Evolutionary conservation across 2,113 vertebrate species (phyloP).

Genomic region (Sceloporus undulatus): DNA sequence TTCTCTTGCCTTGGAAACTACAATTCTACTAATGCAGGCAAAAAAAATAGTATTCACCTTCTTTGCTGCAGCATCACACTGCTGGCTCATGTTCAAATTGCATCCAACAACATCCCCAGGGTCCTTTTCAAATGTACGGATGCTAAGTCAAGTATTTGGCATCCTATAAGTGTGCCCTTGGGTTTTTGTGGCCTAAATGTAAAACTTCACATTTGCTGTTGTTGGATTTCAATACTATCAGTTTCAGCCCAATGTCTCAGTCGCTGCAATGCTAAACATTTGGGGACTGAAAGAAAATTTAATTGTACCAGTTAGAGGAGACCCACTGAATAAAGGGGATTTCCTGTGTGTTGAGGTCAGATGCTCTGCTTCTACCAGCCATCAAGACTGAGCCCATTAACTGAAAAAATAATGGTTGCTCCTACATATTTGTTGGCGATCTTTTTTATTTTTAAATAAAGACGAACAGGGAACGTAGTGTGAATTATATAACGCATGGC

Average conservation of each 20-base stretch:
- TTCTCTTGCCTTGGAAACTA: background rate
- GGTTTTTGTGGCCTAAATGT: too few species aligned
- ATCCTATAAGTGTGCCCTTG: background rate
- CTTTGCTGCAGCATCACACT: background rate
- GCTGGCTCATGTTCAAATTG: background rate
- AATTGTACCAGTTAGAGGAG: too few species aligned
- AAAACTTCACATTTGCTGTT: too few species aligned
- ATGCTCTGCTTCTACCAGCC: too few species aligned
- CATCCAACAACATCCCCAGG: background rate
- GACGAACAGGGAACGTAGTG: background rate
- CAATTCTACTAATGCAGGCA: background rate
- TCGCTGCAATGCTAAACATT: too few species aligned
- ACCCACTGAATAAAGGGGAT: too few species aligned
- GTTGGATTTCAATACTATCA: too few species aligned
- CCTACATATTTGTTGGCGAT: constrained; percentile 19
- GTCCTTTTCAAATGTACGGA: background rate
- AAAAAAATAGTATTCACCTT: background rate
- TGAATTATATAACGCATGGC: background rate
- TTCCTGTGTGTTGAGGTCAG: too few species aligned
- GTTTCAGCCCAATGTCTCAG: too few species aligned
- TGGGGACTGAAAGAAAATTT: too few species aligned
- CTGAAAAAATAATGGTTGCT: background rate
- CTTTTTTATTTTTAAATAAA: background rate
- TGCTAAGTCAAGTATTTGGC: background rate
- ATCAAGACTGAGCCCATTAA: too few species aligned